Evolutionary conservation across 2,888 invertebrate species (phyloP), one percentile per base, ranked within the genome.

Genomic region (Spodoptera littoralis): DNA sequence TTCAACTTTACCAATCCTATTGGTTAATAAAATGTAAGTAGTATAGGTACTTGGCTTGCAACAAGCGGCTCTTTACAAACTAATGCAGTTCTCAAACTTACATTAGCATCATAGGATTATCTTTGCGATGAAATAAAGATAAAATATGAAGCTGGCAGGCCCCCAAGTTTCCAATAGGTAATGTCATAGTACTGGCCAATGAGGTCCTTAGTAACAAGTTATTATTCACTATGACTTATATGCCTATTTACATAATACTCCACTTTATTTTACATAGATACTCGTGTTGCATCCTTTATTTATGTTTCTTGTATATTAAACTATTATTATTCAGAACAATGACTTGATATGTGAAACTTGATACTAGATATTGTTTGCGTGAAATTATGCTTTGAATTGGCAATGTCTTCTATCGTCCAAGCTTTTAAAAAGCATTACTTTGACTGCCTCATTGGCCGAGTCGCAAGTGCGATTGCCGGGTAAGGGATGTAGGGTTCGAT

Each of bases 91-190:
- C 30, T 11, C 51, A 50, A 30, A n/a, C 9, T 8, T 5, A 53
- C 53, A 61, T 58, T 59, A 71, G 8, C 46, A 42, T 57, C 6
- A 55, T 55, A 60, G 54, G 54, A 58, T 52, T 46, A 55, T 65
- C 45, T 49, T 46, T 45, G 48, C 60, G 73, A 65, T 52, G 56
- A 61, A 70, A 52, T 54, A 22, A 59, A 54, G 47, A 36, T 62
- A 43, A 50, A 13, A 12, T 11, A 49, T 51, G 58, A 60, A 65
- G 63, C 71, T 77, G 76, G 77, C 76, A 45, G 8, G 49, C 18
- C 48, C 60, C 74, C 77, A 76, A 77, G 65, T 65, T 46, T 51
- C 42, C 24, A 30, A 70, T 60, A 36, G 8, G 4, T 36, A 70
- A 59, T 66, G 58, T 46, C 36, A 56, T 36, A 24, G 44, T 55